phyloP scores from a whole-genome alignment of 2,797 vertebrate genomes.

The Cyprinodon diabolis region DNA sequence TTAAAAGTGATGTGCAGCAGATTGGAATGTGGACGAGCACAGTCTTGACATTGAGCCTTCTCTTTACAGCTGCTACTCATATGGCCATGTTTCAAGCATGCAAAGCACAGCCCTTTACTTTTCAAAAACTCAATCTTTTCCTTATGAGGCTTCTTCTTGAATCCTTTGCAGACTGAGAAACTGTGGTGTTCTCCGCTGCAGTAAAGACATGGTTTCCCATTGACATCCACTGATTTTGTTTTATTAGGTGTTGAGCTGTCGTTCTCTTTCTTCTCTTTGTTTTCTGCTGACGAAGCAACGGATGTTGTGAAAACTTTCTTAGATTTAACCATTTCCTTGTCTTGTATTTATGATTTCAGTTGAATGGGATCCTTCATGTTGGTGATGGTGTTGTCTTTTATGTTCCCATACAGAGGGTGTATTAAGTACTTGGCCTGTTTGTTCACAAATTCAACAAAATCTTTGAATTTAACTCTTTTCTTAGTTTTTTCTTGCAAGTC shows the following conservation, averaged over 20 bases:
- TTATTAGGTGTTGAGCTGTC: background rate
- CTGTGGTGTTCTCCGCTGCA: background rate
- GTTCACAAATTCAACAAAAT: constrained; percentile 5
- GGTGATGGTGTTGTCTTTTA: background rate
- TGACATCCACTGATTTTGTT: background rate
- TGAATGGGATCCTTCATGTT: background rate
- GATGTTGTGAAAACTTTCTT: background rate
- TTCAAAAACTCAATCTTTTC: too few species aligned
- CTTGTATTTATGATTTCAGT: too few species aligned
- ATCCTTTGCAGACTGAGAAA: too few species aligned
- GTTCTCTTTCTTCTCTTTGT: background rate
- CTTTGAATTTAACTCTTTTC: constrained; percentile 14
- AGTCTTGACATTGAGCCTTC: constrained; percentile 38
- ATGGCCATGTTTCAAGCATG: too few species aligned
- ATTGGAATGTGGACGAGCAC: constrained; percentile 3
- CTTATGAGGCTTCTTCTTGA: too few species aligned
- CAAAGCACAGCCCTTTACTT: too few species aligned
- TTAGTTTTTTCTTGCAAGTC: constrained; percentile 12
- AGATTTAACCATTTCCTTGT: background rate
- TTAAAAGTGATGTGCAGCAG: background rate
- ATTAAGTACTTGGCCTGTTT: constrained; percentile 5
- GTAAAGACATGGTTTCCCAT: background rate
- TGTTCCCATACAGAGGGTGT: constrained; percentile 6
- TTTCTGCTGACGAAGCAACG: background rate
- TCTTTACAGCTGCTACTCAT: constrained; percentile 31